phyloP scores from a whole-genome alignment of 1,140 invertebrate genomes.

The Cyphomyrmex costatus region DNA sequence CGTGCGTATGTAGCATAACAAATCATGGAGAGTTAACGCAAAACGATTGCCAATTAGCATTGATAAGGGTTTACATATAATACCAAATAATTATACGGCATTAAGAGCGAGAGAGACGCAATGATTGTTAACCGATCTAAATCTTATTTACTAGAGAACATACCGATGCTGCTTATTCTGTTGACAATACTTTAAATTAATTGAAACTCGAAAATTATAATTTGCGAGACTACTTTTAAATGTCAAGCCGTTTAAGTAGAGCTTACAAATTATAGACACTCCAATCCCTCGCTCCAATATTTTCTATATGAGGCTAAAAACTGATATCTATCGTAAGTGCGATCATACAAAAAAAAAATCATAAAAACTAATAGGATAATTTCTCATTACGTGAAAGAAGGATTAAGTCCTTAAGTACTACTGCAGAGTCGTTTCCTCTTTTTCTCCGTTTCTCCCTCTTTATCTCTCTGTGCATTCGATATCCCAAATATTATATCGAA shows the following conservation, averaged over 20 bases:
- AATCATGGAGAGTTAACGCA: background rate
- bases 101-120: background rate
- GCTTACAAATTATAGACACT: background rate
- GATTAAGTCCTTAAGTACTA: background rate
- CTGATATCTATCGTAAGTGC: background rate
- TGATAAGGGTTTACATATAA: slow-evolving; percentile 33
- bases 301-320: background rate
- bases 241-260: background rate
- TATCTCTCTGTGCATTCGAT: background rate
- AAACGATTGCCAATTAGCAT: slow-evolving; percentile 54
- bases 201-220: background rate
- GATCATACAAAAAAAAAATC: slow-evolving; percentile 1
- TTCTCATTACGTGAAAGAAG: background rate
- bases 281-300: background rate
- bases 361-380: background rate
- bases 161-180: background rate
- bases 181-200: slow-evolving; percentile 2
- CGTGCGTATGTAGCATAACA: slow-evolving; percentile 26
- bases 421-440: background rate
- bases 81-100: slow-evolving; percentile 12
- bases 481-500: slow-evolving; percentile 17
- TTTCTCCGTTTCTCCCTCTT: background rate
- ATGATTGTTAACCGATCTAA: background rate
- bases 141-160: slow-evolving; percentile 24
- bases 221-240: background rate